These are phyloP conservation scores for Octodonta nipae DNA, from an alignment of 2,888 invertebrate species.

Conservation along the genomic window DNA sequence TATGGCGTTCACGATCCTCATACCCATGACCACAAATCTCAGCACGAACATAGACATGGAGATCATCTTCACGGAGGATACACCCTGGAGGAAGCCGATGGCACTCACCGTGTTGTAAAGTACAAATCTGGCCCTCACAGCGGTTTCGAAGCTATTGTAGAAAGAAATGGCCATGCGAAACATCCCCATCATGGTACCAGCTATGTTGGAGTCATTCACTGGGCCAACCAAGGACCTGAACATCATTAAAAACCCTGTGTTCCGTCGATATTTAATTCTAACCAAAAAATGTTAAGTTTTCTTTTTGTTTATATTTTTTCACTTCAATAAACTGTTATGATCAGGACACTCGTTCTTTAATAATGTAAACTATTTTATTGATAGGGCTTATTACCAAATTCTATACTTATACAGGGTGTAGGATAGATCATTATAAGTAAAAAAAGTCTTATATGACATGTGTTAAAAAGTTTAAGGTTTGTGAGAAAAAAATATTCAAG, in stretches of 20 bases:
- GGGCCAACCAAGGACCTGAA: conserved; percentile 13
- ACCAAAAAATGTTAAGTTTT: no score
- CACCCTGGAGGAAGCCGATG: conserved; percentile 31
- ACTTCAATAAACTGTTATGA: no score
- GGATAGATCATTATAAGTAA: no score
- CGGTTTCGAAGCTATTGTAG: conserved; percentile 22
- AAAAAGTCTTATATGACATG: no score
- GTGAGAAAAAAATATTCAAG: no score
- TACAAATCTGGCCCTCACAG: conserved; percentile 21
- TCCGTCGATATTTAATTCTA: no score
- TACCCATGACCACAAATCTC: conserved; percentile 31
- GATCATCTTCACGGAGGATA: conserved; percentile 30
- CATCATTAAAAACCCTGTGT: background rate
- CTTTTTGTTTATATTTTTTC: no score
- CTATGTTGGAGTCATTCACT: conserved; percentile 20
- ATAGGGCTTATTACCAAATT: no score
- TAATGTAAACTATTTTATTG: no score
- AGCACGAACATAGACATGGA: conserved; percentile 31
- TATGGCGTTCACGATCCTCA: conserved; percentile 34
- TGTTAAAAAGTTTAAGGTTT: no score
- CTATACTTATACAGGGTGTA: no score
- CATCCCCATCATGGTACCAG: conserved; percentile 17
- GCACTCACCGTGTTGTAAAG: conserved; percentile 30
- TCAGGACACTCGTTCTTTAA: no score
- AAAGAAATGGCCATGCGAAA: conserved; percentile 18